A percentile compares a stretch with the other conserved stretches of the same genome.
These are phyloP conservation scores for Chiroxiphia lanceolata DNA, from an alignment of 2,797 vertebrate genomes.

Conservation along the genomic window DNA sequence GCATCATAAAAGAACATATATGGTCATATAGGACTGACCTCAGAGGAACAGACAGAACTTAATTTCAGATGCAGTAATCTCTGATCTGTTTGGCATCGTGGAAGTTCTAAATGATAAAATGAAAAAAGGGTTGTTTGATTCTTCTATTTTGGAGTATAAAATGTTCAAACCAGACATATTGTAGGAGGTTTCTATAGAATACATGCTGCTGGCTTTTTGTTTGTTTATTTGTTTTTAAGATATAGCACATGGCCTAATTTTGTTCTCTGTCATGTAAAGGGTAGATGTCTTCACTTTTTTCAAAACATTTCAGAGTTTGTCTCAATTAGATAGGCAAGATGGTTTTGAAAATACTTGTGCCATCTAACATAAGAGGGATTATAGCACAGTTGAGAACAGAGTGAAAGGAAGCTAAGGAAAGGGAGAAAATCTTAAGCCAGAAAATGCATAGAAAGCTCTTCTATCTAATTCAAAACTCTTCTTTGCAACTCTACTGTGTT, in stretches of 20 bases:
- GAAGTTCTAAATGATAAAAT: not conserved
- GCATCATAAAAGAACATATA: not conserved
- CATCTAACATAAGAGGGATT: not conserved
- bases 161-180: not conserved
- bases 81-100: not conserved
- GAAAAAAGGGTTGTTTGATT: not conserved
- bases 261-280: not conserved
- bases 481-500: not conserved
- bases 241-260: not conserved
- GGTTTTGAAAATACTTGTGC: not conserved
- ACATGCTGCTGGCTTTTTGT: not conserved
- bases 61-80: not conserved
- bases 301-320: not conserved
- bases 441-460: not conserved
- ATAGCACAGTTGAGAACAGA: not conserved
- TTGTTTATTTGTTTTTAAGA: not conserved
- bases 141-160: not conserved
- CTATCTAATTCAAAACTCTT: not conserved
- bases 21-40: not conserved
- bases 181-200: not conserved
- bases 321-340: not conserved
- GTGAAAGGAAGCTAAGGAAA: not conserved
- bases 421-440: not conserved
- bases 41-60: not conserved
- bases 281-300: not conserved